Evolutionary conservation across 2,888 invertebrate species (phyloP).

Genomic region (Caenorhabditis sulstoni): DNA sequence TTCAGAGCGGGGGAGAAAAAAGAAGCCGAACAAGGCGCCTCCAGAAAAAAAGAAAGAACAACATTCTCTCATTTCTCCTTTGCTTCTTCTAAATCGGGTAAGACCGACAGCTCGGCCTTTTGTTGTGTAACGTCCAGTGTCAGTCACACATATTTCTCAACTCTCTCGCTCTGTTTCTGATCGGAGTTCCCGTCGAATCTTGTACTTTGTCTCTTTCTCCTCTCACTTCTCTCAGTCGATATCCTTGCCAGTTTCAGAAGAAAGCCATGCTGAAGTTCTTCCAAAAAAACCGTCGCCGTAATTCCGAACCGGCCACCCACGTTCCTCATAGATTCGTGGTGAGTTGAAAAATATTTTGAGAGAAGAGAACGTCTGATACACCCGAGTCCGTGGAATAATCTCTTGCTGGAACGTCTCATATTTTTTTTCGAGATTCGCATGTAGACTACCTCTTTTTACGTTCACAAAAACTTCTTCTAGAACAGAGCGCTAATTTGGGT

Average conservation of each 20-base stretch:
- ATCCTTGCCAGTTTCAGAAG: too few species aligned
- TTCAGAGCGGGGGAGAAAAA: slow-evolving; percentile 7
- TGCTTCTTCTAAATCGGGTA: slow-evolving; percentile 23
- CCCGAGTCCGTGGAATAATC: background rate
- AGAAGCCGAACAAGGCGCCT: slow-evolving; percentile 30
- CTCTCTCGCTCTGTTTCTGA: too few species aligned
- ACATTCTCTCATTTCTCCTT: slow-evolving; percentile 31
- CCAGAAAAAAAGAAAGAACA: slow-evolving; percentile 32
- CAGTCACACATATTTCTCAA: too few species aligned
- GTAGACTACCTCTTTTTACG: too few species aligned
- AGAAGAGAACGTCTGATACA: background rate
- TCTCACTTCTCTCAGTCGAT: background rate
- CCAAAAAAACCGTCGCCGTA: slow-evolving; percentile 48
- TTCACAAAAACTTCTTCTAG: too few species aligned
- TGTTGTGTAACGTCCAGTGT: background rate
- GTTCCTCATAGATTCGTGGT: slow-evolving; percentile 43
- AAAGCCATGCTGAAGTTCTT: slow-evolving; percentile 43
- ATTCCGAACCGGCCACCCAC: slow-evolving; percentile 45
- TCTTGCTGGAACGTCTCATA: background rate
- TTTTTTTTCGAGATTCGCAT: too few species aligned
- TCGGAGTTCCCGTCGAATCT: too few species aligned
- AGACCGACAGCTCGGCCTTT: slow-evolving; percentile 3
- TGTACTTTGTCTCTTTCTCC: background rate
- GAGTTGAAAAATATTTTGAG: slow-evolving; percentile 6
- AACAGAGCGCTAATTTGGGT: too few species aligned